Evolutionary conservation across 2,113 vertebrate species (phyloP).

Genomic region (Dipodomys spectabilis): DNA sequence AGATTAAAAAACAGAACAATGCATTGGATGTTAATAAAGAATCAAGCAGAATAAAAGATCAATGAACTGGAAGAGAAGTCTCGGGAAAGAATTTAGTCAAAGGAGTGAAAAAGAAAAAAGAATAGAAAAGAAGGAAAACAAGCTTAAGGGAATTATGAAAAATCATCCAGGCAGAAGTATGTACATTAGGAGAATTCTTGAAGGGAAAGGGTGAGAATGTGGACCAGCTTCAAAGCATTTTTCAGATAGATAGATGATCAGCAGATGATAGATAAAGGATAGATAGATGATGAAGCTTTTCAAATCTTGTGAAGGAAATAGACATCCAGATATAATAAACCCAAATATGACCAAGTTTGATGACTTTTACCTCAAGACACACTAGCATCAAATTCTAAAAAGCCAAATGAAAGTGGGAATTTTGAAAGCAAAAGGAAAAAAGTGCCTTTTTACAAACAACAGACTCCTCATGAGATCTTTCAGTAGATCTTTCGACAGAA

Average conservation of each 20-base stretch:
- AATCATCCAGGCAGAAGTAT: background rate
- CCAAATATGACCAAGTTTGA: background rate
- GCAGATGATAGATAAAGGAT: background rate
- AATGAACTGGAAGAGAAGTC: background rate
- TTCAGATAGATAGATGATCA: background rate
- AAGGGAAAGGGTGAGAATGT: background rate
- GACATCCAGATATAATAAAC: background rate
- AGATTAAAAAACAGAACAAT: background rate
- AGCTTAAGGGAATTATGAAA: background rate
- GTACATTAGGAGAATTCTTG: too few relatives aligned
- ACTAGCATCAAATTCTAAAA: background rate
- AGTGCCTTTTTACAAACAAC: background rate
- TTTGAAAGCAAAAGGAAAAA: background rate
- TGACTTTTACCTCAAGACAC: background rate
- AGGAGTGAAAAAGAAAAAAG: background rate
- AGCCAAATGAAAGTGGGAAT: background rate
- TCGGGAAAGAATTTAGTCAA: background rate
- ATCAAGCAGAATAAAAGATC: background rate
- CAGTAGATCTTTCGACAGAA: background rate
- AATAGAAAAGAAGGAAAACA: background rate
- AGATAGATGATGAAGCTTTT: too few relatives aligned
- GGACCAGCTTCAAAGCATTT: background rate
- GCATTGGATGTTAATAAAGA: background rate
- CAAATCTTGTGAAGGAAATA: too few relatives aligned
- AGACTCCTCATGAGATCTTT: background rate